A percentile compares a stretch with the other conserved stretches of the same genome.
phyloP scores from a whole-genome alignment of 1,140 invertebrate species.

The Samia ricini region DNA sequence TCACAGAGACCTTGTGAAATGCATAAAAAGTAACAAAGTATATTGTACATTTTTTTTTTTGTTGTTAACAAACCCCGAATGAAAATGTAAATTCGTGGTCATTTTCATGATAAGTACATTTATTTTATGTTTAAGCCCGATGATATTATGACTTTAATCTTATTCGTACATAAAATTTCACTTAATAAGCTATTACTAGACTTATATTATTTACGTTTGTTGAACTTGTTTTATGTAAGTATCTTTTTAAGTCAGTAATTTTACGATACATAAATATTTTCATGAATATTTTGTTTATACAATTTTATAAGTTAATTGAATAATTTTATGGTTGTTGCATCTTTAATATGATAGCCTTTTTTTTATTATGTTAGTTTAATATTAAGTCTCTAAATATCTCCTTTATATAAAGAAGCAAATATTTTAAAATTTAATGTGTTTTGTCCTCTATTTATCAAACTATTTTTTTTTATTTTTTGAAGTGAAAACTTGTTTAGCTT shows the following conservation, averaged over 20 bases:
- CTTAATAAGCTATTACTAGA: background rate
- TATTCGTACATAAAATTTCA: background rate
- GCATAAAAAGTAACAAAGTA: background rate
- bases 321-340: too few species aligned
- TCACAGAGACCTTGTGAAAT: background rate
- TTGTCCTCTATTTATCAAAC: too few species aligned
- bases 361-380: too few species aligned
- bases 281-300: too few species aligned
- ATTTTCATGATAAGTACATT: background rate
- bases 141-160: background rate
- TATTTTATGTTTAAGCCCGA: background rate
- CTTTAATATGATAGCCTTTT: too few species aligned
- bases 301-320: background rate
- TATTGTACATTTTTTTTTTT: background rate
- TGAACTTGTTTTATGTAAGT: background rate
- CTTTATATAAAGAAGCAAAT: too few species aligned
- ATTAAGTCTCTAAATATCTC: too few species aligned
- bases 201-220: background rate
- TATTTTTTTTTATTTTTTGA: too few species aligned
- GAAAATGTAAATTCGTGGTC: background rate
- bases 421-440: too few species aligned
- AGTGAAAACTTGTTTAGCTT: too few species aligned
- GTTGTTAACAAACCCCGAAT: background rate
- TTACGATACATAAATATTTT: too few species aligned
- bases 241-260: too few species aligned